Base-by-base conservation (phyloP, 2,888 invertebrate species). In the Phlogophora meticulosa region DNA sequence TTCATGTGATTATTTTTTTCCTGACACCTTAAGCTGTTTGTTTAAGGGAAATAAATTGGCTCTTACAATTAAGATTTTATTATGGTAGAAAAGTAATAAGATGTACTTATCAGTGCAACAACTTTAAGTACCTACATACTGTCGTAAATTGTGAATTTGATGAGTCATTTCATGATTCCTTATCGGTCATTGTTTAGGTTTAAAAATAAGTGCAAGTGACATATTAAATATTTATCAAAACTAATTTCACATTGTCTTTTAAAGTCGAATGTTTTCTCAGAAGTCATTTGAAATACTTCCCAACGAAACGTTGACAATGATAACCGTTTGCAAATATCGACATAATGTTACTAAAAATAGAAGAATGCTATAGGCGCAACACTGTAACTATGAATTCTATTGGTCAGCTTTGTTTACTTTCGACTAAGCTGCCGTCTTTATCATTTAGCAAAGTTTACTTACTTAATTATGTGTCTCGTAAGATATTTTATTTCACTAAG, bases 381-480 rank as follows among this genome's bases (percentile, higher is more conserved):
- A 62, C 55, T 73, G 11, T 2, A 15, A 15, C 2, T 5, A 24
- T 7, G 17, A 56, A 51, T 59, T 60, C 36, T 42, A n/a, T 36
- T 40, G 57, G 71, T 71, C 60, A 60, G 9, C 36, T 45, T 36
- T 76, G 57, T 60, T 60, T 71, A 60, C 11, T 24, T 56, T 53
- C 48, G 43, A 64, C 46, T 59, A 36, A 22, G 40, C 45, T 22
- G 36, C 38, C 74, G 42, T 17, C 13, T 46, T 1, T 51, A 20
- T 51, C 28, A 51, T 57, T 73, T 24, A 15, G 28, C 22, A 0
- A 53, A 34, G 9, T 56, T 0, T 15, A 34, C 13, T 0, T 15
- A 24, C 13, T 38, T 36, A 22, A 55, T 46, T 17, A 34, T 49
- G 20, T 13, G 20, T 66, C n/a, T 51, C 11, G 0, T 42, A 32